These are phyloP conservation scores for Anthopleura xanthogrammica DNA, from an alignment of 92 coral and sea anemone genomes.

Conservation along the genomic window DNA sequence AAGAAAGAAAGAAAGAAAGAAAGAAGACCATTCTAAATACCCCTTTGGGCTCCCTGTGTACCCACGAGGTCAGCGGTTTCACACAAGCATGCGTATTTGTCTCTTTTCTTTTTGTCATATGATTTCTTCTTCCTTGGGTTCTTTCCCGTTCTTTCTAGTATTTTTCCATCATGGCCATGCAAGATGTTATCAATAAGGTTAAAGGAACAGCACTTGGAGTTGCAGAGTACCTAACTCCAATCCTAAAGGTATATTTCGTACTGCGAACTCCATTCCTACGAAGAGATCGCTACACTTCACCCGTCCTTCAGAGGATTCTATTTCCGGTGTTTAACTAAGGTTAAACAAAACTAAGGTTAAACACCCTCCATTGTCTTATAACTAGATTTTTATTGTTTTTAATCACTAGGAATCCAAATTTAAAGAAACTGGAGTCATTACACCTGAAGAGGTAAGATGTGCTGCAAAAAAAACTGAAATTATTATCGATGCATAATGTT, in stretches of 20 bases:
- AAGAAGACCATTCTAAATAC: background rate
- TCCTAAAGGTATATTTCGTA: constrained; percentile 71
- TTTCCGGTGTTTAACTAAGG: constrained; percentile 2
- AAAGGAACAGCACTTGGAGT: constrained; percentile 99
- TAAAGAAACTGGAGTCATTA: constrained; percentile 98
- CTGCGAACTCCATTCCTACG: background rate
- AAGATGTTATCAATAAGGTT: constrained; percentile 91
- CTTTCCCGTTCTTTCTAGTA: background rate
- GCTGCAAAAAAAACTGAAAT: too few species aligned
- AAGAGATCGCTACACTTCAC: constrained; percentile 12
- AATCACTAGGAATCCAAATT: constrained; percentile 86
- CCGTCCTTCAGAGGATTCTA: background rate
- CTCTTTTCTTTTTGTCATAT: constrained; percentile 14
- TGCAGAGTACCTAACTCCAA: constrained; percentile 93
- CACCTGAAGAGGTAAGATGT: constrained; percentile 89
- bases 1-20: background rate
- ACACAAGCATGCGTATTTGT: background rate
- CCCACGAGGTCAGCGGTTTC: background rate
- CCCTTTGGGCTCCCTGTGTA: background rate
- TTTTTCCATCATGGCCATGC: constrained; percentile 89
- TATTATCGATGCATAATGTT: background rate
- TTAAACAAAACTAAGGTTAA: background rate
- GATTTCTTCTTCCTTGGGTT: constrained; percentile 10
- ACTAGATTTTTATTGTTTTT: background rate
- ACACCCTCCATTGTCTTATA: background rate